Conservation (phyloP, 64 coral and sea anemone genomes). For the Stichodactyla mertensii region DNA sequence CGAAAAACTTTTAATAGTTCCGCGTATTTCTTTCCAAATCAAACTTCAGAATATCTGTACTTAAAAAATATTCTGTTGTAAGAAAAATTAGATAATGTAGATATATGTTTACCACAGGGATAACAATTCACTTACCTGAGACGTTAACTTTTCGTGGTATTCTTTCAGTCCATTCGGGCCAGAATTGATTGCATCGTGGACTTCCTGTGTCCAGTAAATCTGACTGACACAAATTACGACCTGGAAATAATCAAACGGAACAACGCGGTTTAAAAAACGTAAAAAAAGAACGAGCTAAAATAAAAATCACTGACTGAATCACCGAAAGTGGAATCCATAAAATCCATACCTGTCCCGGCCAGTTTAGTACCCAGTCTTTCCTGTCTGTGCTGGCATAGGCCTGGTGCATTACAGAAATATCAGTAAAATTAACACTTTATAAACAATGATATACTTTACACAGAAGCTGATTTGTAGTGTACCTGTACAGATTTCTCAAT, state of each 20-base stretch:
- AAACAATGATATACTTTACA: background rate
- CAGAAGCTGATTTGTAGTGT: background rate
- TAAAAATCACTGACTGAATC: too few relatives aligned
- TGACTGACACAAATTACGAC: conserved; percentile 95
- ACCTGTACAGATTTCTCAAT: conserved; percentile 96
- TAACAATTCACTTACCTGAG: conserved; percentile 42
- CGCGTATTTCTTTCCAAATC: too few relatives aligned
- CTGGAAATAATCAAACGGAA: conserved; percentile 24
- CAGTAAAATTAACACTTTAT: background rate
- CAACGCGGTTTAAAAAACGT: background rate
- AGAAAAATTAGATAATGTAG: background rate
- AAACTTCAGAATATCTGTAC: too few relatives aligned
- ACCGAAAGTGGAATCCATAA: background rate
- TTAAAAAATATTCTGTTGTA: too few relatives aligned
- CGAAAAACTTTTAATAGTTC: too few relatives aligned
- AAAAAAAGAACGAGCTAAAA: background rate
- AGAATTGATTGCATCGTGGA: conserved; percentile 96
- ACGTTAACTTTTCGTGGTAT: conserved; percentile 86
- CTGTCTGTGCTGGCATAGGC: conserved; percentile 84
- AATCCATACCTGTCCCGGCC: conserved; percentile 88
- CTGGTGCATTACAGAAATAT: conserved; percentile 31
- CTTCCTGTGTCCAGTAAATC: conserved; percentile 98
- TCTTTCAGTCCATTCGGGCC: conserved; percentile 93
- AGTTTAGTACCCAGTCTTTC: conserved; percentile 88
- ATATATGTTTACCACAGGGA: background rate